Evolutionary conservation across 2,113 vertebrate species (phyloP), one percentile per base, ranked within the genome.

Genomic region (Ciconia boyciana): DNA sequence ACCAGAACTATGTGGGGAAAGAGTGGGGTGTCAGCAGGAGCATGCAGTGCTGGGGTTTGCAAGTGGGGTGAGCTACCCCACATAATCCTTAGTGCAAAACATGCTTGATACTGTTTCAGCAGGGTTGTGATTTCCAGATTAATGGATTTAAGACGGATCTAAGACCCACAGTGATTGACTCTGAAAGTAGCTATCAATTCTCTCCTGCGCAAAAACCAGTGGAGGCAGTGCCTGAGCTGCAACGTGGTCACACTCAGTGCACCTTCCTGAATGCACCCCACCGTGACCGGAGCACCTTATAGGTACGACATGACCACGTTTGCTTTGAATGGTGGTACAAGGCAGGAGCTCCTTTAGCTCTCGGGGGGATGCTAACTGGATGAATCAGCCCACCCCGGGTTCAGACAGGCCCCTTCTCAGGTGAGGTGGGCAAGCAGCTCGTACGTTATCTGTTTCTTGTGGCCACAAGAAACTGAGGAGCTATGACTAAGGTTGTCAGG

Each of bases 231-330:
- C 8, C 51, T 57, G 62, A 13, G 32, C 39, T 69, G 61, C 31
- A 25, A 0, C 0, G 5, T 43, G 61, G 10, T 64, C 20, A 4
- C 13, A 1, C 32, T 60, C 20, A 3, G 17, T 11, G 39, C 22
- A 5, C 32, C 12, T 36, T 54, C 28, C 70, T 24, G 17, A 46
- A 28, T 2, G 8, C 7, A 6, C 9, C 14, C 51, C 4, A 7
- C 10, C 0, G 5, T 28, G n/a, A 62, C 65, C 36, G 48, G n/a
- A 68, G 26, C 16, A 25, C 26, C 17, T 51, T 1, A 3, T 9
- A 51, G 26, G 18, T 36, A 25, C 0, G 7, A 57, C 16, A 6
- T 2, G 24, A 28, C n/a, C 32, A 7, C 0, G 0, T 16, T 58
- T 66, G 31, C 46, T 43, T 49, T 55, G 52, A 16, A 10, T 11